Conservation (phyloP, 2,888 invertebrate species). For the Ectobius pallidus region DNA sequence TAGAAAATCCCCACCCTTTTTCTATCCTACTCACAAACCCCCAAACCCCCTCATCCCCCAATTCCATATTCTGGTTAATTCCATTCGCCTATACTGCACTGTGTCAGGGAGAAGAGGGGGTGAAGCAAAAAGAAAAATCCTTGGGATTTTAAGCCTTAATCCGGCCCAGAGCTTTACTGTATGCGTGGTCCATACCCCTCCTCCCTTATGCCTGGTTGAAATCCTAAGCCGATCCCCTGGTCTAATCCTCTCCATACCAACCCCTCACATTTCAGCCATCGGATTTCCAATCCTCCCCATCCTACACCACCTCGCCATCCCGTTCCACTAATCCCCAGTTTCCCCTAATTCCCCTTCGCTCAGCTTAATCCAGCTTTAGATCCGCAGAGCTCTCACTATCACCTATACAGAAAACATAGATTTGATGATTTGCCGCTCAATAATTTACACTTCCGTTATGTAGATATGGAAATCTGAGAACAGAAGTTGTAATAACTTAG, state of each 20-base stretch:
- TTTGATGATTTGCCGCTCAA: background rate
- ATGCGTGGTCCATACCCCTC: conserved; percentile 33
- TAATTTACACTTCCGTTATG: too few relatives aligned
- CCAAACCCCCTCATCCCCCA: conserved; percentile 21
- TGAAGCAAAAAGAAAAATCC: conserved; percentile 39
- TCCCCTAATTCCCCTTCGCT: conserved; percentile 43
- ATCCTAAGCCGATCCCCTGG: conserved; percentile 37
- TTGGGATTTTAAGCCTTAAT: conserved; percentile 41
- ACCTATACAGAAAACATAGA: conserved; percentile 34
- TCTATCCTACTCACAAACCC: conserved; percentile 1
- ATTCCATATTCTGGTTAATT: conserved; percentile 36
- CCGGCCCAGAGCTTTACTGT: conserved; percentile 38
- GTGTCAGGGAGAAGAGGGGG: conserved; percentile 16
- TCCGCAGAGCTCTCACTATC: conserved; percentile 34
- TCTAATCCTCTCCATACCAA: conserved; percentile 36
- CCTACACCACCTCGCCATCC: conserved; percentile 18
- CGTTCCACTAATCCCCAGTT: conserved; percentile 42
- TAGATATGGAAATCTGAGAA: too few relatives aligned
- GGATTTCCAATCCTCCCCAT: conserved; percentile 38
- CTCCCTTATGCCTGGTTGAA: conserved; percentile 16
- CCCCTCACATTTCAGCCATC: conserved; percentile 41
- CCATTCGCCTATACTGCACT: conserved; percentile 28
- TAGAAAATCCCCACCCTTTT: conserved; percentile 12
- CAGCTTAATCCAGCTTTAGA: conserved; percentile 42
- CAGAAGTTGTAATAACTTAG: too few relatives aligned